Percentiles rank a stretch among this genome's conserved stretches.
Evolutionary conservation across 2,797 vertebrate genomes (phyloP).

Genomic region (Pagetopsis macropterus): DNA sequence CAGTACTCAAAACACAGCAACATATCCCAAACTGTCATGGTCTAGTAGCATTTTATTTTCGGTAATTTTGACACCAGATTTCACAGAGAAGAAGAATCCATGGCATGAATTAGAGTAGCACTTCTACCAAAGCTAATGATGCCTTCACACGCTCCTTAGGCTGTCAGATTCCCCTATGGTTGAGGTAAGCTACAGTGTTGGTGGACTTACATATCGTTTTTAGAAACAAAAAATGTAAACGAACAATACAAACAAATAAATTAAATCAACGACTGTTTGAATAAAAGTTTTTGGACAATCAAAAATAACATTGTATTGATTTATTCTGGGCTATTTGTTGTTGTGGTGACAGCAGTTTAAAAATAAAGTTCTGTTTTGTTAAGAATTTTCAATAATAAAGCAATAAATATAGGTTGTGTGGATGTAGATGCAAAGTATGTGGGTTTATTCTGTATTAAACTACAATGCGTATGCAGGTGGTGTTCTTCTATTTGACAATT

Average conservation of each 20-base stretch:
- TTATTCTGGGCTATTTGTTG: conserved; percentile 6
- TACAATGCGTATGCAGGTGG: conserved; percentile 36
- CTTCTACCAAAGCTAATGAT: too few relatives aligned
- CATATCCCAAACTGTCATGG: neutral
- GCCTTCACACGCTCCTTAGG: too few relatives aligned
- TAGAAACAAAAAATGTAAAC: neutral
- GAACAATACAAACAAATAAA: too few relatives aligned
- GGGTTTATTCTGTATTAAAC: conserved; percentile 20
- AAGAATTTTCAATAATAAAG: conserved; percentile 19
- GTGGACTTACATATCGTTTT: conserved; percentile 3
- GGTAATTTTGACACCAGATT: neutral
- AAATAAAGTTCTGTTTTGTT: conserved; percentile 2
- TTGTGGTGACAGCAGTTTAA: neutral
- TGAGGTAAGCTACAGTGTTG: neutral
- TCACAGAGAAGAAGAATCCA: neutral
- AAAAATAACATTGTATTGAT: conserved; percentile 1
- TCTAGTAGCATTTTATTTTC: neutral
- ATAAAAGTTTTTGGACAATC: conserved; percentile 14
- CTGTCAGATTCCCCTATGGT: too few relatives aligned
- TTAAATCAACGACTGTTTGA: neutral
- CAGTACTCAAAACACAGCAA: neutral
- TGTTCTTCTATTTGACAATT: conserved; percentile 60
- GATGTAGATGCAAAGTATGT: conserved; percentile 10
- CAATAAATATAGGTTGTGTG: conserved; percentile 9
- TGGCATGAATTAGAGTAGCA: too few relatives aligned